A percentile compares a stretch with the other conserved stretches of the same genome.
Conservation (phyloP, 2,888 invertebrate species). For the Mythimna albipuncta region DNA sequence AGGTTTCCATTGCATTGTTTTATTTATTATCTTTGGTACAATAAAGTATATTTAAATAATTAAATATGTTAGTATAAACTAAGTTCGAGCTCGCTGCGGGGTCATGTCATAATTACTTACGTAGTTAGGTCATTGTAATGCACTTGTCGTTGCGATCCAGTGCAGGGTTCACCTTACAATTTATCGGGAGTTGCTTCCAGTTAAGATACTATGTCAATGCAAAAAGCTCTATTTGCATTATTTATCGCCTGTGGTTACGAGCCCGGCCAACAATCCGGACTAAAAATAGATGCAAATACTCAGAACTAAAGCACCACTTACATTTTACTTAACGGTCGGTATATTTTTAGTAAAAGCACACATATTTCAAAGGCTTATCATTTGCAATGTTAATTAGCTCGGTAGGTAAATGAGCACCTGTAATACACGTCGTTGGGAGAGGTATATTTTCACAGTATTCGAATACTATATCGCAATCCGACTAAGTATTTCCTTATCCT, state of each 20-base stretch:
- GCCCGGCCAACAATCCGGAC: constrained; percentile 79
- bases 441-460: constrained; percentile 43
- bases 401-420: constrained; percentile 38
- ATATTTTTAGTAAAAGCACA: constrained; percentile 63
- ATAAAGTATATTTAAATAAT: no score
- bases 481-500: constrained; percentile 49
- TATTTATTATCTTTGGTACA: no score
- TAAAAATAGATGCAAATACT: constrained; percentile 82
- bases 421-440: constrained; percentile 15
- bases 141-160: constrained; percentile 37
- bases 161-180: constrained; percentile 40
- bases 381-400: constrained; percentile 58
- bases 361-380: constrained; percentile 49
- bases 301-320: constrained; percentile 72
- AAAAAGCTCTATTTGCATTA: constrained; percentile 79
- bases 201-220: constrained; percentile 70
- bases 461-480: constrained; percentile 45
- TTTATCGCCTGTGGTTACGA: constrained; percentile 79
- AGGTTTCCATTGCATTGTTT: no score
- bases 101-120: constrained; percentile 29
- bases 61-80: not conserved
- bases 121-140: constrained; percentile 34
- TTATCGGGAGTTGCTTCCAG: constrained; percentile 60
- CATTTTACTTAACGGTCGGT: constrained; percentile 66
- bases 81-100: constrained; percentile 5